Base-by-base conservation (phyloP, 1,140 invertebrate species). In the Centruroides vittatus region DNA sequence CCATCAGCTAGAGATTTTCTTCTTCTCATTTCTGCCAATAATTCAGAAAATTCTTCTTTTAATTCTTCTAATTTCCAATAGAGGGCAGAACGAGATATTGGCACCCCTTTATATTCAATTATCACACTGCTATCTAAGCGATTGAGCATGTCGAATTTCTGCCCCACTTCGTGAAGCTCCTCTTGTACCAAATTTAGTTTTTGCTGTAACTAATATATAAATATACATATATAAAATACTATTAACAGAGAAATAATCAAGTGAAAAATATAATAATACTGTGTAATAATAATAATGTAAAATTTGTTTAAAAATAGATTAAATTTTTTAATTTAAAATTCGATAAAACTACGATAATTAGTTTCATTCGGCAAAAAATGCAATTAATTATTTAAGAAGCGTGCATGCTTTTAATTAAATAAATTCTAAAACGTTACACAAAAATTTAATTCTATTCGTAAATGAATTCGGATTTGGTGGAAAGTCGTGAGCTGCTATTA, bases 31-130 rank as follows among this genome's bases (percentile, higher is more conserved):
- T 79, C 78, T 23, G 76, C 70, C 59, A 80, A 69, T 6, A 80
- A 67, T 62, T 79, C 73, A 4, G 75, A 73, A 61, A 78, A 80
- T 62, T 79, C 77, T 52, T 75, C 75, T 68, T 79, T 79, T 3
- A 80, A 71, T 11, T 71, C 67, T 57, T 77, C 76, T 7, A 79
- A 72, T 46, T 72, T 70, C n/a, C 67, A 67, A n/a, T 71, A 67
- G 11, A 75, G 66, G 13, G 70, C 70, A 5, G 67, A 65, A 53
- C 70, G 70, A n/a, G 68, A 68, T 36, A 52, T 46, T 0, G 63
- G 50, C 6, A 36, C 62, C 4, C 57, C 57, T 47, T 55, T 46
- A 23, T 60, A 60, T 41, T 59, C 59, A 8, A 53, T 23, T 6
- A 53, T 36, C 7, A 34, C 51, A 3, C 35, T 36, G 51, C 51